These are phyloP conservation scores for Hymenopus coronatus DNA, from an alignment of 2,888 invertebrate species.

Conservation along the genomic window DNA sequence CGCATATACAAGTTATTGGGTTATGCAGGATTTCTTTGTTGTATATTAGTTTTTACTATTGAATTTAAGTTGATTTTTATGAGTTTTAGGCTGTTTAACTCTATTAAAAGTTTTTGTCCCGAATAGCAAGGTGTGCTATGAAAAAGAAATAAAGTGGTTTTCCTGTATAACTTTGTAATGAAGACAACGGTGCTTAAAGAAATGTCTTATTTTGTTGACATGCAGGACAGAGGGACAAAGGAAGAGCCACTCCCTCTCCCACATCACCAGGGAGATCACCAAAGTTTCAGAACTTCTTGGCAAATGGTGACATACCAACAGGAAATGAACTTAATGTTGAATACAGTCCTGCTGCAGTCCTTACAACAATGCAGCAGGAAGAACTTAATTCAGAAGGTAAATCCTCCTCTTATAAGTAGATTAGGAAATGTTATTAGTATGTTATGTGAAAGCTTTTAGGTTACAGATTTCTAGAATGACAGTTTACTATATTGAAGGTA, in stretches of 20 bases:
- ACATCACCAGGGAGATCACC: constrained; percentile 24
- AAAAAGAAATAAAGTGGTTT: neutral
- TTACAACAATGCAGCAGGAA: neutral
- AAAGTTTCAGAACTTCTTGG: neutral
- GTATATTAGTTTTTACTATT: neutral
- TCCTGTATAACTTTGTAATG: neutral
- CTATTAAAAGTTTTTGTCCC: too few relatives aligned
- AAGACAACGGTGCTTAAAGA: too few relatives aligned
- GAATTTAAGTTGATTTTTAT: too few relatives aligned
- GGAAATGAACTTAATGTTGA: neutral
- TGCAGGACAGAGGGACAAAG: constrained; percentile 27
- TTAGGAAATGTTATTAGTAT: too few relatives aligned
- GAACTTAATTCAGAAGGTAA: neutral
- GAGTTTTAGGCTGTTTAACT: too few relatives aligned
- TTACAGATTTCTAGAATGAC: too few relatives aligned
- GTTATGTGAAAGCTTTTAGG: too few relatives aligned
- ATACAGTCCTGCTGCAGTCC: neutral
- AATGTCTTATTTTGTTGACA: neutral
- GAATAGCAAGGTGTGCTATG: too few relatives aligned
- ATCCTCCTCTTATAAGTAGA: too few relatives aligned
- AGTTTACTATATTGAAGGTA: too few relatives aligned
- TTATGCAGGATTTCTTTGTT: neutral
- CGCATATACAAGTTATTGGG: neutral
- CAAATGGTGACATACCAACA: constrained; percentile 14
- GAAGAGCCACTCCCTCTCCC: constrained; percentile 7